A percentile compares a stretch with the other conserved stretches of the same genome.
Evolutionary conservation across 2,797 vertebrate genomes (phyloP).

Genomic region (Scleropages formosus): DNA sequence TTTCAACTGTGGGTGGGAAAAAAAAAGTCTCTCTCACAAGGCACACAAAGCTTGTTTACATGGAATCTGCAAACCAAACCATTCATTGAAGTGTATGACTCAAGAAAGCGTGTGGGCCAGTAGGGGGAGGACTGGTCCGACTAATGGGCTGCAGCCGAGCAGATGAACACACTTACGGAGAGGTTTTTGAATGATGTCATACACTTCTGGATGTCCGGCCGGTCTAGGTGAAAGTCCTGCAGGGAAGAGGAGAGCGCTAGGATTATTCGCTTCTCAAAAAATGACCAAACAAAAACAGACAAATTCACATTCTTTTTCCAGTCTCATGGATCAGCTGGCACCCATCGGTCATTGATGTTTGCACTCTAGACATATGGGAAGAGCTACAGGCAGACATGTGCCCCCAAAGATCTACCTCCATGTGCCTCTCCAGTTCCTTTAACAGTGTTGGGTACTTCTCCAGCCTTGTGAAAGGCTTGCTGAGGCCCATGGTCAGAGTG

Average conservation of each 20-base stretch:
- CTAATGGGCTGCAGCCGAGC: not conserved
- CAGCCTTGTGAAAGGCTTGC: slow-evolving; percentile 93
- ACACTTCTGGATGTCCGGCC: slow-evolving; percentile 80
- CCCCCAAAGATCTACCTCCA: slow-evolving; percentile 65
- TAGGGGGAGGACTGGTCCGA: not conserved
- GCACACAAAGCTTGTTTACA: no score
- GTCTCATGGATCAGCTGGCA: no score
- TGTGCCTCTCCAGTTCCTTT: slow-evolving; percentile 84
- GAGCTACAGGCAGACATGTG: not conserved
- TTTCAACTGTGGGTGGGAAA: no score
- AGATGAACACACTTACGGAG: slow-evolving; percentile 65
- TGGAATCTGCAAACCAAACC: no score
- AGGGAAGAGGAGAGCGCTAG: slow-evolving; percentile 37
- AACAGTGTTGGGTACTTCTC: slow-evolving; percentile 88
- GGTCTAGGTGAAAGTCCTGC: slow-evolving; percentile 87
- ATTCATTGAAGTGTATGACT: no score
- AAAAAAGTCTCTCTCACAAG: no score
- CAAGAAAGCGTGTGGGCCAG: not conserved
- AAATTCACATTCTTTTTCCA: no score
- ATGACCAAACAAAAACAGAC: no score
- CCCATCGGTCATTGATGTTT: no score
- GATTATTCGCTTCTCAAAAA: not conserved
- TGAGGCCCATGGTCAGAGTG: slow-evolving; percentile 89
- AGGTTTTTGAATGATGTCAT: slow-evolving; percentile 85
- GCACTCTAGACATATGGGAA: no score